phyloP scores from a whole-genome alignment of 2,797 vertebrate species.

The Pogonophryne albipinna region DNA sequence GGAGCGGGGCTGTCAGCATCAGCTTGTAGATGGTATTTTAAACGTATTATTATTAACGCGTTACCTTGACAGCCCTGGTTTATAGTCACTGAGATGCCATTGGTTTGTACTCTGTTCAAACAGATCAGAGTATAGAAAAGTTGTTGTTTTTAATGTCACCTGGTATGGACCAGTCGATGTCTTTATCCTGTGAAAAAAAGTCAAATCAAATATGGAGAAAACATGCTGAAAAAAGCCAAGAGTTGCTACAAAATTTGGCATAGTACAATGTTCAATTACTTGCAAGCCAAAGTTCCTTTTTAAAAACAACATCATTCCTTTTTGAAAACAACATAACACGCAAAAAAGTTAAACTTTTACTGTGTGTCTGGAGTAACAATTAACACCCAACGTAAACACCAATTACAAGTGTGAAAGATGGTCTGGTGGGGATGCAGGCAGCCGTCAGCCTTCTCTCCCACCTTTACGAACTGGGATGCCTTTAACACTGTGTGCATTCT shows the following conservation, averaged over 20 bases:
- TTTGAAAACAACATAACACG: neutral
- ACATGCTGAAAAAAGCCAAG: neutral
- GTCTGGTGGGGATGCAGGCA: constrained; percentile 6
- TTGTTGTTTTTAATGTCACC: neutral
- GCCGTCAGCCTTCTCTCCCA: neutral
- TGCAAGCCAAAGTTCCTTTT: neutral
- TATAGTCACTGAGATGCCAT: too few species aligned
- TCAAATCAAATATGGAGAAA: constrained; percentile 6
- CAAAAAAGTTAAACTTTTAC: neutral
- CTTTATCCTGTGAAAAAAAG: neutral
- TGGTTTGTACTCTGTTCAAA: too few species aligned
- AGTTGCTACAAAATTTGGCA: neutral
- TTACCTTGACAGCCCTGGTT: too few species aligned
- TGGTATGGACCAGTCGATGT: neutral
- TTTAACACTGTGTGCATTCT: constrained; percentile 1
- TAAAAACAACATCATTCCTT: too few species aligned
- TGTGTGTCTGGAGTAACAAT: neutral
- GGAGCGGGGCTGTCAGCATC: too few species aligned
- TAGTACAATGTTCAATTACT: neutral
- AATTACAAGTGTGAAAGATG: constrained; percentile 34
- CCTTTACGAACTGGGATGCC: constrained; percentile 17
- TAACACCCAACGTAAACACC: constrained; percentile 2
- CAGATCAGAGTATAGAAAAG: too few species aligned
- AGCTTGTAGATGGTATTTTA: too few species aligned
- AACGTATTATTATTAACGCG: too few species aligned